Evolutionary conservation across 2,113 vertebrate species (phyloP).

Genomic region (Xiphias gladius): DNA sequence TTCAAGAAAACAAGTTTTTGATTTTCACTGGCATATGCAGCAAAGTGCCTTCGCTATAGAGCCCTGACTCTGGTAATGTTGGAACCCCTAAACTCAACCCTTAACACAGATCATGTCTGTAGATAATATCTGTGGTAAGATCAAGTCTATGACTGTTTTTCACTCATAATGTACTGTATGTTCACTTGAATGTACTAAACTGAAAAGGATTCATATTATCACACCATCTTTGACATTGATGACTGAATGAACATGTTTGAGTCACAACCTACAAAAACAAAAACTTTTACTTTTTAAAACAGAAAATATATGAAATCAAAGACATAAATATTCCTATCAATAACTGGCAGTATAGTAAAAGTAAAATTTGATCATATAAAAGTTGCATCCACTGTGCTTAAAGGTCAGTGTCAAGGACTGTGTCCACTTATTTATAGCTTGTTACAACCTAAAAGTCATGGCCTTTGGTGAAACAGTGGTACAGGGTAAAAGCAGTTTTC

Average conservation of each 20-base stretch:
- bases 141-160: too few species aligned
- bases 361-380: background rate
- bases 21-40: too few species aligned
- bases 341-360: background rate
- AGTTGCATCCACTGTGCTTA: background rate
- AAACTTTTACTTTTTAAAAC: background rate
- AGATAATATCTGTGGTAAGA: too few species aligned
- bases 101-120: too few species aligned
- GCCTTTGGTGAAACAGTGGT: conserved; percentile 32
- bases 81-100: too few species aligned
- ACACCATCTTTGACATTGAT: background rate
- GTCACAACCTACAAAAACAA: background rate
- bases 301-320: background rate
- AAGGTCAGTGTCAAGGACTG: conserved; percentile 14
- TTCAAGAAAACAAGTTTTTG: background rate
- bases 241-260: background rate
- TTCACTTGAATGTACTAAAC: background rate
- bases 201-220: background rate
- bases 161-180: too few species aligned
- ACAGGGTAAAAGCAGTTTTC: conserved; percentile 19
- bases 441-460: conserved; percentile 16
- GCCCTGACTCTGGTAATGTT: background rate
- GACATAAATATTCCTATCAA: background rate
- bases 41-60: too few species aligned
- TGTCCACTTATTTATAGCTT: conserved; percentile 30